Evolutionary conservation across 2,888 invertebrate species (phyloP).

Genomic region (Noctuana brunneofusca): DNA sequence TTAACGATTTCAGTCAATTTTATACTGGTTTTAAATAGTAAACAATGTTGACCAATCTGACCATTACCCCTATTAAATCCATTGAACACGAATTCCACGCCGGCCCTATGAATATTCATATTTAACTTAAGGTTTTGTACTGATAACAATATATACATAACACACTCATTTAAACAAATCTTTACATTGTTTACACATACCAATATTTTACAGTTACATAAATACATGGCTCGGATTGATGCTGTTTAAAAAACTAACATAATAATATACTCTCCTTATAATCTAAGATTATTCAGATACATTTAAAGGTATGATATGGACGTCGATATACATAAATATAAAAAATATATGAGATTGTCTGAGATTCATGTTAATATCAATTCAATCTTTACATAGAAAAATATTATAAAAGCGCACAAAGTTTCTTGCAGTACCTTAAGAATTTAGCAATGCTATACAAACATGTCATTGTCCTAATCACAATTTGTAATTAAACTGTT

Average conservation of each 20-base stretch:
- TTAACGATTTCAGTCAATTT: conserved; percentile 30
- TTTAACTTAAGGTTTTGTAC: conserved; percentile 21
- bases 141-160: conserved; percentile 30
- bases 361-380: conserved; percentile 21
- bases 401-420: background rate
- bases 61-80: background rate
- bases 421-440: background rate
- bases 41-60: background rate
- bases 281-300: conserved; percentile 21
- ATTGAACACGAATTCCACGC: background rate
- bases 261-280: conserved; percentile 20
- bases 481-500: background rate
- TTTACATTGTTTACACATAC: conserved; percentile 18
- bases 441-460: background rate
- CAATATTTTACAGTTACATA: conserved; percentile 45
- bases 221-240: conserved; percentile 77
- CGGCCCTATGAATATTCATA: conserved; percentile 9
- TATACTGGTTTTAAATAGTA: background rate
- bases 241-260: conserved; percentile 25
- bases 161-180: conserved; percentile 35
- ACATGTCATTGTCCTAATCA: background rate
- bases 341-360: conserved; percentile 17
- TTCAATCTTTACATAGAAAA: conserved; percentile 5
- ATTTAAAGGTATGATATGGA: conserved; percentile 28
- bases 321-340: conserved; percentile 18